Base-by-base conservation (phyloP, 1,140 invertebrate genomes). In the Drosophila busckii region DNA sequence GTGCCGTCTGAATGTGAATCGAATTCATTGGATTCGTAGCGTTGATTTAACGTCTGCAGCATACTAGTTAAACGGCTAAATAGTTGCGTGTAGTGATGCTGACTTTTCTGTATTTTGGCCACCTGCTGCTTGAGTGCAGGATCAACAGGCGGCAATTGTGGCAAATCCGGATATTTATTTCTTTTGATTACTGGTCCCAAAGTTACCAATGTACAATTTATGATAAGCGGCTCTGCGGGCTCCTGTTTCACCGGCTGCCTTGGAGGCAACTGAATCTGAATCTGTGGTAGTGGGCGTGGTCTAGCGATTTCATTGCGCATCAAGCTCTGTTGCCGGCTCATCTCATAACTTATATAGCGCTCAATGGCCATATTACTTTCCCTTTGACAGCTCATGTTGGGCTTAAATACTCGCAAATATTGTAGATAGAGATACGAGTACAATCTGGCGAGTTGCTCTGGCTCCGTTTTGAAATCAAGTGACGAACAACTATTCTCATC, bases 281-380 rank as follows among this genome's bases (percentile, higher is more conserved):
- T 19, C 2, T 70, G 53, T 0, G 40, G 41, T 17, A 70, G 15
- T 1, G 60, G 67, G 12, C 19, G 44, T 4, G 23, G 4, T 3
- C 2, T n/a, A 2, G 6, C 17, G 9, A 16, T 25, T 15, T 56
- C 22, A 2, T 42, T 52, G 0, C 35, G 31, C 48, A 76, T 52
- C 3, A 42, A 7, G 0, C 7, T 17, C 31, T 52, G 54, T 26
- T 78, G 70, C 8, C 22, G 10, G 6, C 19, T 28, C 37, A 70
- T 26, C 23, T 78, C 68, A 9, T 15, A 32, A 10, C 73, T 78
- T n/a, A 80, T 80, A 13, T 67, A 80, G 19, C 67, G 50, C 13
- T 73, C 73, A 12, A 78, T 49, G 13, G 80, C 62, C 56, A 71
- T 71, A 8, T 60, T 50, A 45, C 26, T 12, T n/a, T n/a, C n/a